Conservation (phyloP, 2,797 vertebrate genomes). For the Nyctibius grandis region DNA sequence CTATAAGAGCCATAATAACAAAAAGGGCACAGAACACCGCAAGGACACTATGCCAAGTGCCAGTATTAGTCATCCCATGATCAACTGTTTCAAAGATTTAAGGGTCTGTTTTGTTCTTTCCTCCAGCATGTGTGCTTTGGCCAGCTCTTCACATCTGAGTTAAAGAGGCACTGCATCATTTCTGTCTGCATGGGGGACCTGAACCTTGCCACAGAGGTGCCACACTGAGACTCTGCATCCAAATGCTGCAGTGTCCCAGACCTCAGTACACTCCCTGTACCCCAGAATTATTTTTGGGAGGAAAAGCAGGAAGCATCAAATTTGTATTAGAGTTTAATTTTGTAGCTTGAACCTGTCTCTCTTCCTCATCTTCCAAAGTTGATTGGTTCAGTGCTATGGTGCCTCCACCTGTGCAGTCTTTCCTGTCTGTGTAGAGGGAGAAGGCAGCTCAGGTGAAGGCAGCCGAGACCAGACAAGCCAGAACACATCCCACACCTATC, state of each 20-base stretch:
- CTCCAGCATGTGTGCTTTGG: neutral
- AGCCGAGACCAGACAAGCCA: neutral
- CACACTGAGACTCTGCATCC: neutral
- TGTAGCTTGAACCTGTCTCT: neutral
- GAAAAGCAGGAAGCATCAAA: neutral
- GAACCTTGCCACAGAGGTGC: accelerated
- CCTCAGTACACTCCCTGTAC: neutral
- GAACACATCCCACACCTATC: neutral
- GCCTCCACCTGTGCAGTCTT: neutral
- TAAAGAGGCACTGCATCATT: conserved; percentile 13
- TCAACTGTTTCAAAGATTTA: conserved; percentile 61
- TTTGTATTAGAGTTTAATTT: neutral
- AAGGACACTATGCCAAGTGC: conserved; percentile 26
- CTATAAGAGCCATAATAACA: conserved; percentile 43
- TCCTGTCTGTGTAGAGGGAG: neutral
- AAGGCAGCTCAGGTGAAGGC: neutral
- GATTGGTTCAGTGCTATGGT: neutral
- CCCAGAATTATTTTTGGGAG: neutral
- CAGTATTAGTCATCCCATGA: conserved; percentile 52
- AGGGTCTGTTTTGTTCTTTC: conserved; percentile 47
- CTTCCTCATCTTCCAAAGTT: neutral
- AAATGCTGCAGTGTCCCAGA: neutral
- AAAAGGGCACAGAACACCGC: neutral
- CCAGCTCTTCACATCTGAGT: conserved; percentile 11
- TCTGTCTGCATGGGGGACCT: neutral